Conservation (phyloP, 2,797 vertebrate species). For the Silurus lanzhouensis region DNA sequence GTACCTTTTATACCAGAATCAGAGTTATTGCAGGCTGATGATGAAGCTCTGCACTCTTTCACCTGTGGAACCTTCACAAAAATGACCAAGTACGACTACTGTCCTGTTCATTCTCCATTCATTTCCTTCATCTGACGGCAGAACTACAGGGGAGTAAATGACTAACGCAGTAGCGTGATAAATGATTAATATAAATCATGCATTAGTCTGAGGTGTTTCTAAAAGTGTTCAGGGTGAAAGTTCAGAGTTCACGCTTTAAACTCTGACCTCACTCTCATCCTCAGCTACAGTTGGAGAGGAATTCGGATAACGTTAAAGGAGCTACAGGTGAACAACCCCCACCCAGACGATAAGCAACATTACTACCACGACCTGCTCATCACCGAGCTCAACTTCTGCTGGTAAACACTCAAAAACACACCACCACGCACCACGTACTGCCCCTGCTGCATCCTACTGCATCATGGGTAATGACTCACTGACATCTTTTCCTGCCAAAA, state of each 20-base stretch:
- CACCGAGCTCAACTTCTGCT: constrained; percentile 79
- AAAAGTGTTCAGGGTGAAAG: not conserved
- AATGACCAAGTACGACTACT: constrained; percentile 81
- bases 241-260: not conserved
- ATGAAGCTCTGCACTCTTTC: constrained; percentile 77
- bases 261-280: not conserved
- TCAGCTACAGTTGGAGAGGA: constrained; percentile 81
- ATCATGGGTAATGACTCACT: not conserved
- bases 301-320: constrained; percentile 84
- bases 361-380: constrained; percentile 75
- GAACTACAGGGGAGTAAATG: not conserved
- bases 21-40: constrained; percentile 77
- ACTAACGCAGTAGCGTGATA: not conserved
- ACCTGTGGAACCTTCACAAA: constrained; percentile 73
- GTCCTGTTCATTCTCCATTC: not conserved
- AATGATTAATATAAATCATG: not conserved
- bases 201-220: not conserved
- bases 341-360: constrained; percentile 53
- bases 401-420: constrained; percentile 65
- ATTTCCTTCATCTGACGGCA: not conserved
- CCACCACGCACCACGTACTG: not conserved
- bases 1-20: constrained; percentile 77
- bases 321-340: constrained; percentile 60
- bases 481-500: not conserved
- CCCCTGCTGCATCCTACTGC: not conserved